A percentile compares a stretch with the other conserved stretches of the same genome.
Evolutionary conservation across 1,140 invertebrate genomes (phyloP).

Genomic region (Pogonomyrmex barbatus): DNA sequence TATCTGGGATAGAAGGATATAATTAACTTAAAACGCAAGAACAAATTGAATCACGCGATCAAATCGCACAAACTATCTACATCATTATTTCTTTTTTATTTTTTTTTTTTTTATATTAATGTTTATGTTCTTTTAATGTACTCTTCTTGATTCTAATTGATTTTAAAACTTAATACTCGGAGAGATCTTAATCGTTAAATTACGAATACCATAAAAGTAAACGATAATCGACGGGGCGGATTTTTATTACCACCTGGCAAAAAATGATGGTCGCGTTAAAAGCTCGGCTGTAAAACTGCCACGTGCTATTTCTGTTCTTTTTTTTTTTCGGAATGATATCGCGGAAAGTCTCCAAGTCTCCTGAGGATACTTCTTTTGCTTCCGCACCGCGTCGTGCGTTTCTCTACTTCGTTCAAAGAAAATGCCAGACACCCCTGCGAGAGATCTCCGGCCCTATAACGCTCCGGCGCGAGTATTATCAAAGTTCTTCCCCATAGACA

Average conservation of each 20-base stretch:
- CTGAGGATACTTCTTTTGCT: conserved; percentile 60
- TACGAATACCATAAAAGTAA: not conserved
- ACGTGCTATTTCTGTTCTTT: conserved; percentile 6
- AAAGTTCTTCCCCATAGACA: conserved; percentile 71
- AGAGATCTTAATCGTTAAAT: not conserved
- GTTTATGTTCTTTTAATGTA: not conserved
- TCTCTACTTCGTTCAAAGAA: conserved; percentile 34
- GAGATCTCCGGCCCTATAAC: conserved; percentile 36
- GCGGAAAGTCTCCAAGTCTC: conserved; percentile 11
- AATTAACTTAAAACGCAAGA: not conserved
- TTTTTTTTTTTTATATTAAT: not conserved
- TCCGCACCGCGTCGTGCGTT: conserved; percentile 18
- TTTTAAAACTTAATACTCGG: not conserved
- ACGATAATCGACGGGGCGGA: not conserved
- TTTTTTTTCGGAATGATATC: not conserved
- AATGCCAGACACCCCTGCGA: conserved; percentile 28
- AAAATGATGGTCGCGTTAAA: not conserved
- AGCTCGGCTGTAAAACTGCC: conserved; percentile 7
- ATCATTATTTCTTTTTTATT: not conserved
- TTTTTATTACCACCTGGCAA: conserved; percentile 23
- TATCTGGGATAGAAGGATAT: not conserved
- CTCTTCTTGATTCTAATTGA: not conserved
- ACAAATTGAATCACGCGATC: not conserved
- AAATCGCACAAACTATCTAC: not conserved
- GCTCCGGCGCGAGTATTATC: conserved; percentile 60